These are phyloP conservation scores for Otis tarda DNA, from an alignment of 2,113 vertebrate genomes.

Conservation along the genomic window DNA sequence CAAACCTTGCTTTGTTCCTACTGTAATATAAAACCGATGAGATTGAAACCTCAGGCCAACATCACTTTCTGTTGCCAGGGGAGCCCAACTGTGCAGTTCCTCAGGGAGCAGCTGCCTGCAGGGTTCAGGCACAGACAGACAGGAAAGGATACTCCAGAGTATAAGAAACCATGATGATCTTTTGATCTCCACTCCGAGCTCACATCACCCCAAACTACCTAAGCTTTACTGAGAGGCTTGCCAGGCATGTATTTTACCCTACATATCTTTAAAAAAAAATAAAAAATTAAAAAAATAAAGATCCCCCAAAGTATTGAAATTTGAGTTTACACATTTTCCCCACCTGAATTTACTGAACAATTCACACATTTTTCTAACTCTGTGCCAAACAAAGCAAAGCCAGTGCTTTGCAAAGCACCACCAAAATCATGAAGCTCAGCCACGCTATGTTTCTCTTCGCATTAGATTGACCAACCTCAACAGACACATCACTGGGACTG, in stretches of 20 bases:
- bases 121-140: neutral
- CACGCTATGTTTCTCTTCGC: neutral
- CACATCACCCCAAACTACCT: neutral
- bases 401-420: neutral
- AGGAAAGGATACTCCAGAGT: neutral
- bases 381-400: neutral
- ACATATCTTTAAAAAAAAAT: neutral
- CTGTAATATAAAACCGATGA: neutral
- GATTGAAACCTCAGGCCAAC: neutral
- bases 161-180: neutral
- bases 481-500: neutral
- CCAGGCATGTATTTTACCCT: neutral
- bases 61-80: neutral
- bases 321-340: neutral
- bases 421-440: neutral
- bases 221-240: neutral
- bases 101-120: neutral
- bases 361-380: neutral
- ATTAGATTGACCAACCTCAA: neutral
- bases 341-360: neutral
- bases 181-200: neutral
- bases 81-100: neutral
- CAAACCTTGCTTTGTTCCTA: neutral
- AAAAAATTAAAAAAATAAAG: too few relatives aligned
- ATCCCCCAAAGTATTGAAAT: neutral